A percentile compares a stretch with the other conserved stretches of the same genome.
These are phyloP conservation scores for Quadriops clusia DNA, from an alignment of 2,888 invertebrate genomes.

Conservation along the genomic window DNA sequence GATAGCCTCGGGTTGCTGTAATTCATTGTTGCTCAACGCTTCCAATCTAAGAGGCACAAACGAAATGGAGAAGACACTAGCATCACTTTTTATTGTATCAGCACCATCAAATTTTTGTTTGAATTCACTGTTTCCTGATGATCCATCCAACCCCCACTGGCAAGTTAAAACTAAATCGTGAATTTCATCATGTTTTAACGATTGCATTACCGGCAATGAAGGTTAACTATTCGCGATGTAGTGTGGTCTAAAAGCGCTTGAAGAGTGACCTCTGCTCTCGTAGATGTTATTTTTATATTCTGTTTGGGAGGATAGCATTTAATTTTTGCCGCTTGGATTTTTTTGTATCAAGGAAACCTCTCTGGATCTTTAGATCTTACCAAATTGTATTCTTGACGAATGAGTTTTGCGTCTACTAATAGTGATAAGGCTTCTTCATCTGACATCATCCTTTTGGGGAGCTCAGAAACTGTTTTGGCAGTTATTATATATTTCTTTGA, in stretches of 20 bases:
- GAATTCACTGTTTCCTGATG: not conserved
- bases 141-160: not conserved
- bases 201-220: conserved; percentile 1
- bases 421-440: conserved; percentile 1
- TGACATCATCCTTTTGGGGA: not conserved
- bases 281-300: conserved; percentile 3
- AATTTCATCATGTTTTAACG: not conserved
- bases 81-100: not conserved
- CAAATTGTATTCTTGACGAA: conserved; percentile 5
- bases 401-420: conserved; percentile 2
- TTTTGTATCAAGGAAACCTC: conserved; percentile 5
- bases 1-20: not conserved
- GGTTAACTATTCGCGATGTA: conserved; percentile 1
- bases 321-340: conserved; percentile 5
- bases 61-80: not conserved
- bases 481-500: not conserved
- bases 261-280: conserved; percentile 1
- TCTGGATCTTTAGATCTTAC: conserved; percentile 1
- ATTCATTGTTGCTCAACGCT: not conserved
- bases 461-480: not conserved
- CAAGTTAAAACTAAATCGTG: not conserved
- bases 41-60: not conserved
- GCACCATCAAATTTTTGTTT: too few relatives aligned
- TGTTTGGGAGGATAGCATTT: conserved; percentile 4
- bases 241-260: conserved; percentile 4